These are phyloP conservation scores for Phainopepla nitens DNA, from an alignment of 2,113 vertebrate genomes.

Conservation along the genomic window DNA sequence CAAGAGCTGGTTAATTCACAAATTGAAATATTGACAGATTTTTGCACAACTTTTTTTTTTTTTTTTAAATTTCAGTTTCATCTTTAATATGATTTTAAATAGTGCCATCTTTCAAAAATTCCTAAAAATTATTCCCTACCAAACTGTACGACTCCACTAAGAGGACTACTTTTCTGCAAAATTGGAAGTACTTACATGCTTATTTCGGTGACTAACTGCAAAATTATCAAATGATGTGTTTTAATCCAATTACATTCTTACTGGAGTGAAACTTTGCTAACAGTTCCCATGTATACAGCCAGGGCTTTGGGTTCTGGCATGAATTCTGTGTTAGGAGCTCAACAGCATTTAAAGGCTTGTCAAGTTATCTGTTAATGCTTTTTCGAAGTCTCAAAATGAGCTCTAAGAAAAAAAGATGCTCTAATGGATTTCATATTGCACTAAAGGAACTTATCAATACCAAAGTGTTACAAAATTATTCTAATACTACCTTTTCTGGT, in stretches of 20 bases:
- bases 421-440: not conserved
- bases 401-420: not conserved
- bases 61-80: not conserved
- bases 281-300: not conserved
- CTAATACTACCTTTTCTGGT: not conserved
- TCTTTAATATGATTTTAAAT: conserved; percentile 4
- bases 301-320: conserved; percentile 33
- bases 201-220: conserved; percentile 64
- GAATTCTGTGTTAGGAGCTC: conserved; percentile 13
- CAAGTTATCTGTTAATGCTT: not conserved
- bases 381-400: not conserved
- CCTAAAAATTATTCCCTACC: not conserved
- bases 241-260: conserved; percentile 72
- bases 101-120: not conserved
- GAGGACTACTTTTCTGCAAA: conserved; percentile 58
- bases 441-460: not conserved
- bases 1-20: not conserved
- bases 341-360: conserved; percentile 9
- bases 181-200: conserved; percentile 64
- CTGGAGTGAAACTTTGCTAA: conserved; percentile 27
- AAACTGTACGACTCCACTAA: not conserved
- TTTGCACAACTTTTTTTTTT: not conserved
- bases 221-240: conserved; percentile 69
- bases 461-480: not conserved
- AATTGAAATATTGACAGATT: not conserved